phyloP scores from a whole-genome alignment of 2,797 vertebrate species.

The Argya squamiceps region DNA sequence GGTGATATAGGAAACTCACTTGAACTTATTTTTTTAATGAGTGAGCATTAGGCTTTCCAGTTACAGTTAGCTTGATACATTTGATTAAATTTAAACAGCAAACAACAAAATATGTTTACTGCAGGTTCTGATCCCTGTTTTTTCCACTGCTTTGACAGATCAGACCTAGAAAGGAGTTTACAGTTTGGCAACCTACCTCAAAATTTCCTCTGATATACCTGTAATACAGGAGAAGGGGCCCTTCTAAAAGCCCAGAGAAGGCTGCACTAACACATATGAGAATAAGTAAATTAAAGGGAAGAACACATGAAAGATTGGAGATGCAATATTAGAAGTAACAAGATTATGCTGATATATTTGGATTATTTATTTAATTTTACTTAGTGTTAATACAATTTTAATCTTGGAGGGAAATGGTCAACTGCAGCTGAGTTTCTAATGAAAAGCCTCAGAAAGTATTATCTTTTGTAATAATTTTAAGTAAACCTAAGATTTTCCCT shows the following conservation, averaged over 20 bases:
- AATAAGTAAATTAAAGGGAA: not conserved
- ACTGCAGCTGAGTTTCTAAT: not conserved
- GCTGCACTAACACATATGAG: not conserved
- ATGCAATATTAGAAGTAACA: fast-evolving
- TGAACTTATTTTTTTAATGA: not conserved
- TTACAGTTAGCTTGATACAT: not conserved
- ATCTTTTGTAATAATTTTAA: not conserved
- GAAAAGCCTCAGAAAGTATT: not conserved
- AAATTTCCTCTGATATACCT: not conserved
- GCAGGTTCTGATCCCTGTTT: not conserved
- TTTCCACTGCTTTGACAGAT: not conserved
- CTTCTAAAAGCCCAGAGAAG: not conserved
- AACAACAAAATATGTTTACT: not conserved
- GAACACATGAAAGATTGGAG: not conserved
- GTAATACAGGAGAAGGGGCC: not conserved
- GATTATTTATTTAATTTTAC: not conserved
- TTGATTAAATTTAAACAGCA: not conserved
- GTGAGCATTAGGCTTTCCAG: not conserved
- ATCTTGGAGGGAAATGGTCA: not conserved
- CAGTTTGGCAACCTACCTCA: not conserved
- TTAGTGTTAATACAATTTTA: not conserved
- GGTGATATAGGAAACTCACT: not conserved
- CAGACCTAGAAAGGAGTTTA: not conserved
- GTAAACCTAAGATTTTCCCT: not conserved
- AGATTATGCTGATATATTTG: not conserved